Evolutionary conservation across 2,888 invertebrate species (phyloP), one percentile per base, ranked within the genome.

Genomic region (Drosophila aldrichi): DNA sequence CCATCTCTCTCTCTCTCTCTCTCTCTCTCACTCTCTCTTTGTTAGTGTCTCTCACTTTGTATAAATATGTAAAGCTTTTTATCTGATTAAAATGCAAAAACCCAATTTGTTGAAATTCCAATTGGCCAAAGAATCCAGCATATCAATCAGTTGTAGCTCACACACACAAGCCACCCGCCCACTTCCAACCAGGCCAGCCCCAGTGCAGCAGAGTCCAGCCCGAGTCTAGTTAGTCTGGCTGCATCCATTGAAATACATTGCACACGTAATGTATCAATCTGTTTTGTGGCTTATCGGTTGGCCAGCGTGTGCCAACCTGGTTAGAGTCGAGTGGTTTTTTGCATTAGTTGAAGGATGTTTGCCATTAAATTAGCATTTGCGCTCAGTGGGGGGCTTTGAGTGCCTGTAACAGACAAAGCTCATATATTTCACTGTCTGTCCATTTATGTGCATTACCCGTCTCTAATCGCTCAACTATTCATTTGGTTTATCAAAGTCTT

Each of bases 231-330:
- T 46, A 43, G 48, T 62, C 57, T 20, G 54, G 44, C 49, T 69
- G 70, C 61, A 61, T 60, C 68, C 77, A 81, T 80, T 77, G 71
- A 74, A 74, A 73, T 63, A 67, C 58, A 76, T 68, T 60, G 77
- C 67, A 83, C 77, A 89, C 76, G 89, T 84, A 86, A 89, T 86
- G 86, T 85, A 89, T 86, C 86, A 86, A 89, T 86, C 80, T 70
- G 82, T 78, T 86, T 77, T 89, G 86, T 77, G 89, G 89, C 69
- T 82, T 81, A 22, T 43, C 51, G 41, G 52, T 52, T 38, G 38
- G 52, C 16, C 61, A 49, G 61, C 14, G 55, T 41, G 29, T 16
- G 12, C 36, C 32, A 43, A 61, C 41, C 60, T 65, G 40, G 38
- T 56, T 62, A n/a, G 60, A 25, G 32, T 54, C 25, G 48, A 62